Evolutionary conservation across 2,888 invertebrate genomes (phyloP).

Genomic region (Acleris holmiana): DNA sequence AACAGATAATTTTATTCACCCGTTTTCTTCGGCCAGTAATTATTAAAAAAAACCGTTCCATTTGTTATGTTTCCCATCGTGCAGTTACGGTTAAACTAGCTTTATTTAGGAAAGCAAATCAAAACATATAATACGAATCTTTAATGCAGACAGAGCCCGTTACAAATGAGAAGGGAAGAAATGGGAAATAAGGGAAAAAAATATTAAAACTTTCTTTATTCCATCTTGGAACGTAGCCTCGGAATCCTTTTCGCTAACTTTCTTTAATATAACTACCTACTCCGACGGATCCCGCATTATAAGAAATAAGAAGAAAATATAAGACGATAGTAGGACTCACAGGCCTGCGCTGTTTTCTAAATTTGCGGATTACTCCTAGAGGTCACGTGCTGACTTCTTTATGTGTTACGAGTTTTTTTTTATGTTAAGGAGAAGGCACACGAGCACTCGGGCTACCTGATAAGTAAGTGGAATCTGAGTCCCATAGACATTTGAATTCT

Average conservation of each 20-base stretch:
- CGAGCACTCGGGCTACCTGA: too few relatives aligned
- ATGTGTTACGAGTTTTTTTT: conserved; percentile 7
- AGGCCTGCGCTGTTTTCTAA: conserved; percentile 37
- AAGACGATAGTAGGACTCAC: conserved; percentile 38
- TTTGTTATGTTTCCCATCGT: too few relatives aligned
- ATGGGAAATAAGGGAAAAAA: conserved; percentile 50
- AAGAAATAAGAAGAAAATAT: conserved; percentile 40
- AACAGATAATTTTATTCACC: too few relatives aligned
- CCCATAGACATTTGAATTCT: too few relatives aligned
- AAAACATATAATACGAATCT: conserved; percentile 43
- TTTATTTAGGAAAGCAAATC: conserved; percentile 17
- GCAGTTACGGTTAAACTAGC: not conserved
- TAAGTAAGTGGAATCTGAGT: too few relatives aligned
- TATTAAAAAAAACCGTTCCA: too few relatives aligned
- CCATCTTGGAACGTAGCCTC: conserved; percentile 55
- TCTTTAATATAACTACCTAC: conserved; percentile 56
- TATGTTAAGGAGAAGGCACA: too few relatives aligned
- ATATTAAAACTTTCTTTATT: conserved; percentile 71
- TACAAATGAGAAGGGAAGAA: conserved; percentile 58
- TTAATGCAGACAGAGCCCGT: conserved; percentile 48
- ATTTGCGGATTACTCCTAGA: conserved; percentile 26
- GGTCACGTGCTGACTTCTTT: conserved; percentile 18
- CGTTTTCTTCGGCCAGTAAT: too few relatives aligned
- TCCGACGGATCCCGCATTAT: conserved; percentile 40
- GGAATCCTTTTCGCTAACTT: conserved; percentile 66